These are phyloP conservation scores for Protosalanx chinensis DNA, from an alignment of 2,797 vertebrate genomes.

Conservation along the genomic window DNA sequence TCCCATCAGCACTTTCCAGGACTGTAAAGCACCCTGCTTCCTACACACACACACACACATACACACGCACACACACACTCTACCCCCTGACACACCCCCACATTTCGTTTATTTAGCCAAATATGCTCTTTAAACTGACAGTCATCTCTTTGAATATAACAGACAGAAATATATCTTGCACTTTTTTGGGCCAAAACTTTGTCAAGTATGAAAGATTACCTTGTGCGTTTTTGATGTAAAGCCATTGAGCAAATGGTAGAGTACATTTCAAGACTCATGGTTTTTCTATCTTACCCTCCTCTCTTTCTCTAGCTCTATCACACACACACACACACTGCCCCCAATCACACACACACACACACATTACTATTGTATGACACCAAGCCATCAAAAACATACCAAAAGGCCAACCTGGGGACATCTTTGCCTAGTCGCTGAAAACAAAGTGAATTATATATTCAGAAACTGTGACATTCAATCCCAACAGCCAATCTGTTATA, in stretches of 20 bases:
- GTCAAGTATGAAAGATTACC: no score
- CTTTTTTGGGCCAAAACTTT: no score
- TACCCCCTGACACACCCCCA: slow-evolving; percentile 4
- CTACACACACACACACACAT: slow-evolving; percentile 10
- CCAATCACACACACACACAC: background rate
- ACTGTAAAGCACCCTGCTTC: background rate
- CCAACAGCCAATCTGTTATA: background rate
- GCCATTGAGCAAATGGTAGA: no score
- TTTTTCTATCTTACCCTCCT: no score
- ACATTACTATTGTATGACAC: slow-evolving; percentile 13
- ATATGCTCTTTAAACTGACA: no score
- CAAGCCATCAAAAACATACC: slow-evolving; percentile 48
- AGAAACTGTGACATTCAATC: slow-evolving; percentile 12
- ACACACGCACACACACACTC: slow-evolving; percentile 3
- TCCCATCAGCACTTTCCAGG: slow-evolving; percentile 19
- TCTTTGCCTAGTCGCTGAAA: slow-evolving; percentile 59
- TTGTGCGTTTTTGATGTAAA: no score
- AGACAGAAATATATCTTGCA: no score
- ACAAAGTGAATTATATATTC: slow-evolving; percentile 37
- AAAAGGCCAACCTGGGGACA: slow-evolving; percentile 34
- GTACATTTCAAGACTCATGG: no score
- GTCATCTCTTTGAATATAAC: no score
- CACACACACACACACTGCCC: background rate
- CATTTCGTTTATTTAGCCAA: no score
- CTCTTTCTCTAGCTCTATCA: background rate